Evolutionary conservation across 2,797 vertebrate species (phyloP).

Genomic region (Tokudaia tokunoshimensis): DNA sequence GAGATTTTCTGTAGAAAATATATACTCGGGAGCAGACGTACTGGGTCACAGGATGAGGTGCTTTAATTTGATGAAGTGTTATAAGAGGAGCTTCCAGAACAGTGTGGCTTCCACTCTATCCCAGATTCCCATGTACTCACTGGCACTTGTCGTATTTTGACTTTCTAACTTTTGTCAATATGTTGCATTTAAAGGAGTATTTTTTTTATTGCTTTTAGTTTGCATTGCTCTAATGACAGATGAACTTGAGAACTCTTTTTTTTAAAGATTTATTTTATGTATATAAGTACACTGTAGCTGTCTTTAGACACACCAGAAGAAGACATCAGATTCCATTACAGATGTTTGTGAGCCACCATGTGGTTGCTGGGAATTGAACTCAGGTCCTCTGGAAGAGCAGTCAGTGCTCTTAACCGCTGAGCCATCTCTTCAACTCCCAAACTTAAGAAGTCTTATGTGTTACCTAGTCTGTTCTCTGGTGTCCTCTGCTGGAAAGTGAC

Average conservation of each 20-base stretch:
- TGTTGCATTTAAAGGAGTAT: conserved; percentile 52
- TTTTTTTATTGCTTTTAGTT: conserved; percentile 42
- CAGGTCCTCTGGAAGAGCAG: not conserved
- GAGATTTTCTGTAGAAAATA: conserved; percentile 9
- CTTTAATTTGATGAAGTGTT: conserved; percentile 29
- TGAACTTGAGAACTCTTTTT: conserved; percentile 40
- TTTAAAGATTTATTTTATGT: not conserved
- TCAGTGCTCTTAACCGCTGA: not conserved
- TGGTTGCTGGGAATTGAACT: not conserved
- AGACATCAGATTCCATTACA: not conserved
- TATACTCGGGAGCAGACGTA: not conserved
- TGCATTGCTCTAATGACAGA: conserved; percentile 54
- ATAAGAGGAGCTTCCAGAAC: not conserved
- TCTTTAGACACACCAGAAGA: not conserved
- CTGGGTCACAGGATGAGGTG: not conserved
- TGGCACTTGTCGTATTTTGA: conserved; percentile 20
- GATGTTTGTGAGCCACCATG: not conserved
- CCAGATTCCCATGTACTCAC: not conserved
- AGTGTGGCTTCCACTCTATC: not conserved
- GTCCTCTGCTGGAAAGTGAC: conserved; percentile 25
- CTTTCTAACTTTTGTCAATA: conserved; percentile 51
- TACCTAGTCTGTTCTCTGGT: conserved; percentile 7
- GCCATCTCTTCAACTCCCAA: not conserved
- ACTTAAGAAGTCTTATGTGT: conserved; percentile 24
- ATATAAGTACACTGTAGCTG: not conserved